Base-by-base conservation (phyloP, 92 coral and sea anemone genomes). In the Zoanthus sansibaricus region DNA sequence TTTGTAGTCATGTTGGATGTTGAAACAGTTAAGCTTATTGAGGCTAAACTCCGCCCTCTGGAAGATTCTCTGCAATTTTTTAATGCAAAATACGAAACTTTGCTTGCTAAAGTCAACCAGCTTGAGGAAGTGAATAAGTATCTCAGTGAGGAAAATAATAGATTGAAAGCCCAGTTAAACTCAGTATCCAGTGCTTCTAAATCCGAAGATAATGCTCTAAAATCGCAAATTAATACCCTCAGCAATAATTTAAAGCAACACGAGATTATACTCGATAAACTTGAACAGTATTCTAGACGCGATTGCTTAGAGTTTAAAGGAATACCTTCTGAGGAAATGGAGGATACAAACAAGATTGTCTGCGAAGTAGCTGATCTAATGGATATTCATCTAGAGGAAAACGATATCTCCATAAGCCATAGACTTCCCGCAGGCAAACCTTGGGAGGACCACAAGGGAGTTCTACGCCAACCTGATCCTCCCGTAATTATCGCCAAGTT, bases 361-460 rank as follows among this genome's bases (percentile, higher is more conserved):
- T 25, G 25, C 25, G 25, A 25, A 25, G 25, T 25, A 25, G 25
- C 25, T n/a, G 79, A 75, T 75, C 11, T 75, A 1, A 75, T 75
- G 79, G 79, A 48, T n/a, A 75, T 75, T 20, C 9, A 51, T 16
- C 47, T 49, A 10, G 21, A 74, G 15, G 79, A 75, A 75, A 51
- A n/a, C n/a, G 79, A 75, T 52, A 75, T 75, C 64, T 75, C 79
- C 79, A 49, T 75, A n/a, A 75, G 79, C 62, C 79, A 75, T 21
- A 75, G 79, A 75, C 79, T 75, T 51, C 79, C 79, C 14, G 58
- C 79, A 0, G 79, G 79, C 16, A 77, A 74, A 4, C 58, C 12
- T 42, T 74, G 78, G 78, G 71, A 25, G 25, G 25, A 25, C 25
- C 25, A 25, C 25, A 25, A 25, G 25, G 25, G 25, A 25, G 25